A percentile compares a stretch with the other conserved stretches of the same genome.
Conservation (phyloP, 2,113 vertebrate genomes). For the Platysternon megacephalum region DNA sequence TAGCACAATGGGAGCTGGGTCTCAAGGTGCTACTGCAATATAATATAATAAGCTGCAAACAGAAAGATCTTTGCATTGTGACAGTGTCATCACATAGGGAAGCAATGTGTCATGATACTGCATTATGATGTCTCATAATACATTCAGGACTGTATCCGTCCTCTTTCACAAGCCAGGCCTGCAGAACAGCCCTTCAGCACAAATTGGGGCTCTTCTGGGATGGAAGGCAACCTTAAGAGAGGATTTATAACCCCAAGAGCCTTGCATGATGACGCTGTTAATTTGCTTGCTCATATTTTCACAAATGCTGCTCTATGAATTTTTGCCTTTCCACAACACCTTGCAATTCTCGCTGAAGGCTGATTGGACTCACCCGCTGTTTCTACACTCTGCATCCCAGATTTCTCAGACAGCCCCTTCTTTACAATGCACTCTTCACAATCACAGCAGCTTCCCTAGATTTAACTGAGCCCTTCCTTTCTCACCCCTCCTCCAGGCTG, state of each 20-base stretch:
- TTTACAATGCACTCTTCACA: accelerated
- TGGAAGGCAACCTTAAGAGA: neutral
- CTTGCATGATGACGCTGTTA: neutral
- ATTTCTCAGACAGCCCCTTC: neutral
- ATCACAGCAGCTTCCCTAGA: neutral
- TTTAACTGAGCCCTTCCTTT: neutral
- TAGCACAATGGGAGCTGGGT: neutral
- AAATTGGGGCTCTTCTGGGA: accelerated
- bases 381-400: neutral
- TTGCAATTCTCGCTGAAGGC: neutral
- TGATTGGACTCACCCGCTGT: neutral
- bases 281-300: neutral
- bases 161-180: accelerated
- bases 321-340: neutral
- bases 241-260: neutral
- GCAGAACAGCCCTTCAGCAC: neutral
- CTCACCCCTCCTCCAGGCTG: neutral
- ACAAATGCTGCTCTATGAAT: neutral
- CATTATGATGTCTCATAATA: accelerated
- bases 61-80: neutral
- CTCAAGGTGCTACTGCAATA: neutral
- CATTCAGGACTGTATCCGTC: accelerated
- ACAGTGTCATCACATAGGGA: neutral
- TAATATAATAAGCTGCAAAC: neutral
- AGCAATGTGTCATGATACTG: neutral